Percentiles rank a stretch among this genome's conserved stretches.
Evolutionary conservation across 1,140 invertebrate species (phyloP).

Genomic region (Aphidius ervi): DNA sequence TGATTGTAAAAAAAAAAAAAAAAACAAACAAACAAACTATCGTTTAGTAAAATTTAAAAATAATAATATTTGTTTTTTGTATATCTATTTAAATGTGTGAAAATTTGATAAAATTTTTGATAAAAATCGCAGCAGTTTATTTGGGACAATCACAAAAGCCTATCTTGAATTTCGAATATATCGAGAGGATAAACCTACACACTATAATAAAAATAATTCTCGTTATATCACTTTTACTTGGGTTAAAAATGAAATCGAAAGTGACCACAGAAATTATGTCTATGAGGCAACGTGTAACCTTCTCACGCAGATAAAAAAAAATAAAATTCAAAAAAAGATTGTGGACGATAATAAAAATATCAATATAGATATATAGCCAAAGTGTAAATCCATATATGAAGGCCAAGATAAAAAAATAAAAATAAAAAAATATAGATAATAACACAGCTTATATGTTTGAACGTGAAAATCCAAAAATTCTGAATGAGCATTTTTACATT

Average conservation of each 20-base stretch:
- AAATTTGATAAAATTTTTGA: too few relatives aligned
- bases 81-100: too few relatives aligned
- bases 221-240: not conserved
- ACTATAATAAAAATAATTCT: too few relatives aligned
- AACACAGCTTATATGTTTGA: conserved; percentile 21
- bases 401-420: conserved; percentile 1
- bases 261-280: not conserved
- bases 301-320: not conserved
- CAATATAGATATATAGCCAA: not conserved
- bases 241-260: conserved; percentile 13
- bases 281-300: not conserved
- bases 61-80: too few relatives aligned
- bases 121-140: too few relatives aligned
- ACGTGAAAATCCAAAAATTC: conserved; percentile 30
- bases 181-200: too few relatives aligned
- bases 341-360: not conserved
- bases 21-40: too few relatives aligned
- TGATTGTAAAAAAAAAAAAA: too few relatives aligned
- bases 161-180: too few relatives aligned
- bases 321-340: conserved; percentile 1
- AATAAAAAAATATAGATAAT: conserved; percentile 15
- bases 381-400: conserved; percentile 3
- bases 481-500: conserved; percentile 36
- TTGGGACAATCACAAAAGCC: too few relatives aligned
- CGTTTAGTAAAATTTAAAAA: too few relatives aligned